Evolutionary conservation across 2,888 invertebrate species (phyloP).

Genomic region (Lagria hirta): DNA sequence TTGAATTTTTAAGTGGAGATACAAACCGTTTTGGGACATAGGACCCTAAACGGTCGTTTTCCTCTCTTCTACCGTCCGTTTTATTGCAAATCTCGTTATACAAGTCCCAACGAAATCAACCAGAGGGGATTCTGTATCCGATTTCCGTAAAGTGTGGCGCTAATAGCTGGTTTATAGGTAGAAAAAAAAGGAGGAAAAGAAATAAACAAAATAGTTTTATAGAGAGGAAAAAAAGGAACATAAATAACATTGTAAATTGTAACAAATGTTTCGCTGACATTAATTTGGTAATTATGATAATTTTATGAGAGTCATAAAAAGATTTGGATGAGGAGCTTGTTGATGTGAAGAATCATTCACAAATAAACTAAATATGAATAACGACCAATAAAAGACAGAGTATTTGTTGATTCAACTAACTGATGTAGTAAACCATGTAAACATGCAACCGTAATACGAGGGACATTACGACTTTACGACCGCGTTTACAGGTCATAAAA

Average conservation of each 20-base stretch:
- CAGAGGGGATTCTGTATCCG: slow-evolving; percentile 55
- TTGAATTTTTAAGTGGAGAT: slow-evolving; percentile 45
- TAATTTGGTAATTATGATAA: slow-evolving; percentile 18
- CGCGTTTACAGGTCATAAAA: slow-evolving; percentile 57
- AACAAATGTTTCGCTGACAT: neutral
- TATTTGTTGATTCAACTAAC: slow-evolving; percentile 51
- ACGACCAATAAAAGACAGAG: slow-evolving; percentile 48
- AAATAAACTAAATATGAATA: slow-evolving; percentile 46
- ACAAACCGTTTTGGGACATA: slow-evolving; percentile 49
- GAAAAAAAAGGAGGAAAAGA: too few species aligned
- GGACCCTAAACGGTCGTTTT: slow-evolving; percentile 50
- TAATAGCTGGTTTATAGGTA: too few species aligned
- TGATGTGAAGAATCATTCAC: slow-evolving; percentile 11
- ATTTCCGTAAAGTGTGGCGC: too few species aligned
- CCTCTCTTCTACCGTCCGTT: slow-evolving; percentile 49
- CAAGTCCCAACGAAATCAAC: slow-evolving; percentile 51
- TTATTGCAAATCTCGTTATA: slow-evolving; percentile 51
- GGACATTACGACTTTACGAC: slow-evolving; percentile 56
- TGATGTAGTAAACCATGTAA: slow-evolving; percentile 49
- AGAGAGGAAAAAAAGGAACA: neutral
- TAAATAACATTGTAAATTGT: slow-evolving; percentile 2
- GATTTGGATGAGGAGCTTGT: slow-evolving; percentile 3
- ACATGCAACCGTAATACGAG: slow-evolving; percentile 54
- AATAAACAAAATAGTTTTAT: too few species aligned
- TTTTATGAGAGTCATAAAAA: slow-evolving; percentile 7